These are phyloP conservation scores for Stomatorhinus ivindoensis DNA, from an alignment of 2,113 vertebrate species.

Conservation along the genomic window DNA sequence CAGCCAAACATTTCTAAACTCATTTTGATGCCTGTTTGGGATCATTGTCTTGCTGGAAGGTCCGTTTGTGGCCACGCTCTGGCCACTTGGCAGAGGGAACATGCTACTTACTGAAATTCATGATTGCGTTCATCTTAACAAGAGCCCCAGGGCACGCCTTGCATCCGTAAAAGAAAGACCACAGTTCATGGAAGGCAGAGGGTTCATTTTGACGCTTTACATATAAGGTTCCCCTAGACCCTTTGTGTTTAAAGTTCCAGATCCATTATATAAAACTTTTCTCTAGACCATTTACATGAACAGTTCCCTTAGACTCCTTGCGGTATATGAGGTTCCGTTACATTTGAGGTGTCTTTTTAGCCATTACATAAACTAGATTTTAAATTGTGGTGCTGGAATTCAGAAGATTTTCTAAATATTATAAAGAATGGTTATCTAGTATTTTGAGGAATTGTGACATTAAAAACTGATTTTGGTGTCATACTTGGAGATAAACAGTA, in stretches of 20 bases:
- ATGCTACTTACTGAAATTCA: background rate
- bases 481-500: background rate
- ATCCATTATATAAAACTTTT: background rate
- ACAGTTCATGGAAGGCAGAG: background rate
- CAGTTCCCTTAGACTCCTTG: background rate
- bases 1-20: background rate
- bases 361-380: background rate
- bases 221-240: background rate
- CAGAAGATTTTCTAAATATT: background rate
- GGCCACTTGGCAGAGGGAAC: background rate
- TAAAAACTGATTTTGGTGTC: background rate
- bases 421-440: background rate
- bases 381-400: background rate
- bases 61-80: background rate
- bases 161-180: background rate
- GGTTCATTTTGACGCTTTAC: background rate
- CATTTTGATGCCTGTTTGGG: background rate
- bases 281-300: background rate
- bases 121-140: background rate
- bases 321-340: background rate
- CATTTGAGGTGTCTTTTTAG: background rate
- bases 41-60: constrained; percentile 7
- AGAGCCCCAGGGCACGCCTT: background rate
- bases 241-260: background rate
- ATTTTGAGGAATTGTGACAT: background rate